Evolutionary conservation across 2,888 invertebrate species (phyloP).

Genomic region (Dorcus parallelipipedus): DNA sequence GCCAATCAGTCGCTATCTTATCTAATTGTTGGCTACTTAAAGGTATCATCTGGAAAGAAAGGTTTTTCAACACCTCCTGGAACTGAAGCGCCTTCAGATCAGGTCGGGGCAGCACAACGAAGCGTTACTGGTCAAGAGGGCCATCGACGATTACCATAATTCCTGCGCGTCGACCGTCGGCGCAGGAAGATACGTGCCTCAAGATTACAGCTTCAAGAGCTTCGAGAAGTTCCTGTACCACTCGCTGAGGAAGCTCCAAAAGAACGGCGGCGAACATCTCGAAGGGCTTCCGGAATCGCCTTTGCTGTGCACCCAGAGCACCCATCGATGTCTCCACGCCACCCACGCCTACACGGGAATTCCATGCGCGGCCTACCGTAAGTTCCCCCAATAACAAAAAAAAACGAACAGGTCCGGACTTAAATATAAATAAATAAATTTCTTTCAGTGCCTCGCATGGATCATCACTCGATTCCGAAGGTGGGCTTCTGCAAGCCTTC

Average conservation of each 20-base stretch:
- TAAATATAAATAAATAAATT: slow-evolving; percentile 23
- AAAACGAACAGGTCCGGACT: background rate
- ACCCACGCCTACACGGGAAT: slow-evolving; percentile 88
- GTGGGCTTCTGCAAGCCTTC: slow-evolving; percentile 54
- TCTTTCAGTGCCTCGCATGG: slow-evolving; percentile 72
- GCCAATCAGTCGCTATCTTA: background rate
- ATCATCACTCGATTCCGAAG: slow-evolving; percentile 77
- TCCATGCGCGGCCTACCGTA: slow-evolving; percentile 84
- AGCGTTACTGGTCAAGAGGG: slow-evolving; percentile 80
- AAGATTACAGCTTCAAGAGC: slow-evolving; percentile 68
- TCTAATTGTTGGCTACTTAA: slow-evolving; percentile 25
- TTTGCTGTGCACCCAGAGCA: slow-evolving; percentile 78
- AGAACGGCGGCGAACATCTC: slow-evolving; percentile 62
- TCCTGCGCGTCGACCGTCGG: slow-evolving; percentile 68
- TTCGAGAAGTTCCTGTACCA: slow-evolving; percentile 90
- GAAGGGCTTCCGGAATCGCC: slow-evolving; percentile 54
- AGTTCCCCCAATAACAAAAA: slow-evolving; percentile 47
- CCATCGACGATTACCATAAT: slow-evolving; percentile 79
- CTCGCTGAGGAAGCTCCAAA: slow-evolving; percentile 74
- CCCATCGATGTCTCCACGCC: slow-evolving; percentile 86
- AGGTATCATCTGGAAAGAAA: slow-evolving; percentile 89
- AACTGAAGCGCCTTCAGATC: slow-evolving; percentile 88
- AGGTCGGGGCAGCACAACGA: slow-evolving; percentile 86
- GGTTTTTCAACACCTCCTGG: slow-evolving; percentile 89
- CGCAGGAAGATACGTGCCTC: slow-evolving; percentile 61